Percentiles rank a stretch among this genome's conserved stretches.
phyloP scores from a whole-genome alignment of 2,113 vertebrate genomes.

The Actinemys pallida region DNA sequence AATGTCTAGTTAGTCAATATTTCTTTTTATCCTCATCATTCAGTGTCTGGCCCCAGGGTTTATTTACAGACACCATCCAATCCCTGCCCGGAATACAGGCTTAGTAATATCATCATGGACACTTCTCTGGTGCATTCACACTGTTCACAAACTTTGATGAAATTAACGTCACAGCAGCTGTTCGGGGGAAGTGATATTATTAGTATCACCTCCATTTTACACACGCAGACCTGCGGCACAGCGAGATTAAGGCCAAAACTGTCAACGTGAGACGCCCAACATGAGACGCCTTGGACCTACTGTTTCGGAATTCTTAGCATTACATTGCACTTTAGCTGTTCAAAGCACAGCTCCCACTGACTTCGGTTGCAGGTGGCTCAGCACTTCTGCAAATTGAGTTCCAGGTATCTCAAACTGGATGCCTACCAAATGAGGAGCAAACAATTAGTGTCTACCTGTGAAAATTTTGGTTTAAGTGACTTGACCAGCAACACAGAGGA shows the following conservation, averaged over 20 bases:
- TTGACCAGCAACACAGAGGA: background rate
- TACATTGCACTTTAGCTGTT: background rate
- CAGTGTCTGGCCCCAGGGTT: conserved; percentile 59
- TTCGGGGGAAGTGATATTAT: background rate
- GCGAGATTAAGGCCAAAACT: background rate
- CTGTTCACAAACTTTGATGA: background rate
- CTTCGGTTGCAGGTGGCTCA: background rate
- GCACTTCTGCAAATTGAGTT: background rate
- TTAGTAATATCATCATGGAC: fast-evolving
- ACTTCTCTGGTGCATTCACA: conserved; percentile 21
- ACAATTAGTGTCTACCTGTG: background rate
- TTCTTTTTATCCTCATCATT: conserved; percentile 56
- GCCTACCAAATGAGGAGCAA: background rate
- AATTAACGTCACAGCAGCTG: conserved; percentile 31
- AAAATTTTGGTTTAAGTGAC: background rate
- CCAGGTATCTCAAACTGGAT: background rate
- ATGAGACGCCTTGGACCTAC: background rate
- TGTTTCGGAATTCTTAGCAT: background rate
- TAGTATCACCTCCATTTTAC: too few relatives aligned
- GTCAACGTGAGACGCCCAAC: background rate
- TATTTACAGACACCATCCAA: conserved; percentile 48
- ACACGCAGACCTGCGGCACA: too few relatives aligned
- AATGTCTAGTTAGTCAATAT: conserved; percentile 45
- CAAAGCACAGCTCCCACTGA: background rate
- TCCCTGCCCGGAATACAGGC: conserved; percentile 25